phyloP scores from a whole-genome alignment of 2,113 vertebrate species.

The Alces alces region DNA sequence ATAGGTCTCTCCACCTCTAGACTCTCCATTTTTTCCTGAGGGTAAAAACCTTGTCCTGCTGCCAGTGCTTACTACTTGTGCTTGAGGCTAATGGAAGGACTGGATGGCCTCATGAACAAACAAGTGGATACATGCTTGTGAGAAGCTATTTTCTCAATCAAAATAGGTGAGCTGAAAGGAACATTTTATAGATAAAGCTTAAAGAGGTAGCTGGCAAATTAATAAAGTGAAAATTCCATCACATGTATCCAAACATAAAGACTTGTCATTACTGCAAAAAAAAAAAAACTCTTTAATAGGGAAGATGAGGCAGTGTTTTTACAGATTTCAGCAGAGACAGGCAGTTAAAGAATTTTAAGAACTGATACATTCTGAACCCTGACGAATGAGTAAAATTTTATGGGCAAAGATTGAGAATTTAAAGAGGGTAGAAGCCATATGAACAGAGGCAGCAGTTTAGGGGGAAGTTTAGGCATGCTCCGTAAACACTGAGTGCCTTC shows the following conservation, averaged over 20 bases:
- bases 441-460: not conserved
- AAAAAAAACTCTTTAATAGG: not conserved
- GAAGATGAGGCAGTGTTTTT: not conserved
- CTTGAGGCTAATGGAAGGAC: not conserved
- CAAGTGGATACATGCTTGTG: not conserved
- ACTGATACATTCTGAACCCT: not conserved
- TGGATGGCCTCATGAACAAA: not conserved
- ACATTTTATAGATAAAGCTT: not conserved
- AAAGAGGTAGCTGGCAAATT: not conserved
- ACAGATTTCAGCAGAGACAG: not conserved
- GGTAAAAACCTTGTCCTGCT: not conserved
- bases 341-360: not conserved
- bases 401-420: not conserved
- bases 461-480: not conserved
- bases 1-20: not conserved
- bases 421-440: not conserved
- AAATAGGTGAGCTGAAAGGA: not conserved
- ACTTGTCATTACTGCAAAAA: not conserved
- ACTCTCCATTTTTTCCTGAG: not conserved
- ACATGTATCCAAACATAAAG: not conserved
- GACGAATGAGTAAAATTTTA: not conserved
- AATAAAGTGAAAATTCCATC: not conserved
- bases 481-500: not conserved
- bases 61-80: not conserved
- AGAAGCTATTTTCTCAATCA: not conserved